A percentile compares a stretch with the other conserved stretches of the same genome.
These are phyloP conservation scores for Danaus melanippus DNA, from an alignment of 1,140 invertebrate genomes.

Conservation along the genomic window DNA sequence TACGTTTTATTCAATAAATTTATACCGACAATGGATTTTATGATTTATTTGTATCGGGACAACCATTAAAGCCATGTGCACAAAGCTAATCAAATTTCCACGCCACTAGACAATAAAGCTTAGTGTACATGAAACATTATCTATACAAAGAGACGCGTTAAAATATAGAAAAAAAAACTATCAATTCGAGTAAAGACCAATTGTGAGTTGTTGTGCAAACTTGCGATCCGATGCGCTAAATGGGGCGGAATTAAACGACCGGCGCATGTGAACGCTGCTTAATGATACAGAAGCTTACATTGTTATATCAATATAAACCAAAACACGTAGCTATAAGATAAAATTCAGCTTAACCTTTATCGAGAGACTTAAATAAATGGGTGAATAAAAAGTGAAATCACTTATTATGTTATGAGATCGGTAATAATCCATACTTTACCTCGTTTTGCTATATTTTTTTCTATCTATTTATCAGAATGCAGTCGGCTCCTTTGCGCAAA, in stretches of 20 bases:
- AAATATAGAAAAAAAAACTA: conserved; percentile 58
- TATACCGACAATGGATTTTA: conserved; percentile 20
- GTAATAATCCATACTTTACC: conserved; percentile 37
- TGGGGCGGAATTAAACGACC: conserved; percentile 59
- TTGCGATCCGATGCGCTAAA: conserved; percentile 61
- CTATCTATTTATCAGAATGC: conserved; percentile 28
- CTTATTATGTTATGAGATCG: conserved; percentile 28
- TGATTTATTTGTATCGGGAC: conserved; percentile 21
- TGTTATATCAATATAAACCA: too few species aligned
- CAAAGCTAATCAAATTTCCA: conserved; percentile 65
- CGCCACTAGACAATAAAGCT: conserved; percentile 47
- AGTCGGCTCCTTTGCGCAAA: conserved; percentile 48
- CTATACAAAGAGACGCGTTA: conserved; percentile 52
- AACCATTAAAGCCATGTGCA: conserved; percentile 26
- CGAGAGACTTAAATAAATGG: neutral
- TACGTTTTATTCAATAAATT: conserved; percentile 21
- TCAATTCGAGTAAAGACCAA: conserved; percentile 60
- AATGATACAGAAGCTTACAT: conserved; percentile 54
- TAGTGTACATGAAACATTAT: conserved; percentile 31
- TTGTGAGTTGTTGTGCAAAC: conserved; percentile 65
- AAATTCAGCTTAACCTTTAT: neutral
- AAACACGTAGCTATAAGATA: neutral
- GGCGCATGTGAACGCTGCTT: conserved; percentile 57
- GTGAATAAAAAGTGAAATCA: conserved; percentile 22
- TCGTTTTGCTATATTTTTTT: conserved; percentile 34